These are phyloP conservation scores for Eufriesea mexicana DNA, from an alignment of 1,140 invertebrate species.

Conservation along the genomic window DNA sequence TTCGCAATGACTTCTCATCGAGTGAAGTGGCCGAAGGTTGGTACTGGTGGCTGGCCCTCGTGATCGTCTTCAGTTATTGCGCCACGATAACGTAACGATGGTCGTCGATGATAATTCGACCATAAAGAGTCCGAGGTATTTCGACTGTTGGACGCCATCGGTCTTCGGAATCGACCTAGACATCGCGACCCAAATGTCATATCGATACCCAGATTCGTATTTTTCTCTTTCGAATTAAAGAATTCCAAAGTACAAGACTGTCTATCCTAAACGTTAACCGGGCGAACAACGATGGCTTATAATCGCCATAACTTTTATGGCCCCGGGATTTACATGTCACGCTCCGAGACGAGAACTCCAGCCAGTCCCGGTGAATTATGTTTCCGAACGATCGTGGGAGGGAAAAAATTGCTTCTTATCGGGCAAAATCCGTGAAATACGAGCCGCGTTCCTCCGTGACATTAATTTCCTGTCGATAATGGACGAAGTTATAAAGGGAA, in stretches of 20 bases:
- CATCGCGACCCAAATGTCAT: no score
- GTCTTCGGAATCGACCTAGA: no score
- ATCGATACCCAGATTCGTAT: no score
- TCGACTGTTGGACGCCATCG: background rate
- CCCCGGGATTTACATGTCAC: background rate
- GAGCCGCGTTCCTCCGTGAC: background rate
- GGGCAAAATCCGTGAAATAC: slow-evolving; percentile 9
- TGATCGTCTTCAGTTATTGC: slow-evolving; percentile 34
- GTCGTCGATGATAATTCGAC: slow-evolving; percentile 43
- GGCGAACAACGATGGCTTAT: no score
- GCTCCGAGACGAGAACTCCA: background rate
- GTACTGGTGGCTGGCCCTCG: background rate
- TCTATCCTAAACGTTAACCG: no score
- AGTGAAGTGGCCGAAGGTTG: slow-evolving; percentile 20
- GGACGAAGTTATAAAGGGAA: background rate
- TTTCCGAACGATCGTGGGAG: background rate
- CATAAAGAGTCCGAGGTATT: slow-evolving; percentile 1
- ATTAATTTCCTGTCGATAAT: slow-evolving; percentile 26
- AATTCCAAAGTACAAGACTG: no score
- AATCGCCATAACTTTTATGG: background rate
- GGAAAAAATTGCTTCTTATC: slow-evolving; percentile 15
- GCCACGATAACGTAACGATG: slow-evolving; percentile 42
- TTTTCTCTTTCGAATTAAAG: no score
- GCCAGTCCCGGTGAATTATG: background rate
- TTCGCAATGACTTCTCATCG: slow-evolving; percentile 54